Conservation (phyloP, 2,888 invertebrate species). For the Polyommatus iphigenia region DNA sequence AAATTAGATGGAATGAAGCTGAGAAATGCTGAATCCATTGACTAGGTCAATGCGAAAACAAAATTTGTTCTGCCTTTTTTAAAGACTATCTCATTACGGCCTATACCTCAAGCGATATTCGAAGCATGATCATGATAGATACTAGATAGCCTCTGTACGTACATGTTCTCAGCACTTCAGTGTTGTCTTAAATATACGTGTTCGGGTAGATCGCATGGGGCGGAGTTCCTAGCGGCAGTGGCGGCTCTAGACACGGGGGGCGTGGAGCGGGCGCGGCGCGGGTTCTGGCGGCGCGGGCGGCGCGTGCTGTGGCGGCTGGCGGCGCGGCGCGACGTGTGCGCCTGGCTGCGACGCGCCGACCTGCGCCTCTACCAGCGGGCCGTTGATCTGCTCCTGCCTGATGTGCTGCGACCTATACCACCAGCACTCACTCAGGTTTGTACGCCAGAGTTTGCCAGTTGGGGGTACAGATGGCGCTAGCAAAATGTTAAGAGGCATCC, state of each 20-base stretch:
- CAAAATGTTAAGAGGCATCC: too few species aligned
- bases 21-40: too few species aligned
- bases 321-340: constrained; percentile 82
- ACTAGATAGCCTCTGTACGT: too few species aligned
- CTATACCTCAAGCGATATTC: too few species aligned
- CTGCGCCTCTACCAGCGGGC: constrained; percentile 97
- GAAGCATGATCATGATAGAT: too few species aligned
- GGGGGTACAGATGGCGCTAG: too few species aligned
- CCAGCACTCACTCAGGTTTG: constrained; percentile 92
- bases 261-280: constrained; percentile 94
- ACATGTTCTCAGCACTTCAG: too few species aligned
- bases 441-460: neutral
- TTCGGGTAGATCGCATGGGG: constrained; percentile 88
- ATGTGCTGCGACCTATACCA: constrained; percentile 96
- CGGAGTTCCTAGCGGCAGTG: constrained; percentile 94
- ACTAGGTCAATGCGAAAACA: too few species aligned
- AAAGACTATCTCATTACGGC: too few species aligned
- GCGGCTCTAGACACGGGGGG: constrained; percentile 93
- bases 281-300: constrained; percentile 92
- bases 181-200: neutral
- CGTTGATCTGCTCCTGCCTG: constrained; percentile 97
- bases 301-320: constrained; percentile 93
- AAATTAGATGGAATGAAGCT: too few species aligned
- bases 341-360: constrained; percentile 91
- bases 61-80: too few species aligned